Percentiles rank a stretch among this genome's conserved stretches.
Conservation (phyloP, 2,113 vertebrate genomes). For the Chamaea fasciata region DNA sequence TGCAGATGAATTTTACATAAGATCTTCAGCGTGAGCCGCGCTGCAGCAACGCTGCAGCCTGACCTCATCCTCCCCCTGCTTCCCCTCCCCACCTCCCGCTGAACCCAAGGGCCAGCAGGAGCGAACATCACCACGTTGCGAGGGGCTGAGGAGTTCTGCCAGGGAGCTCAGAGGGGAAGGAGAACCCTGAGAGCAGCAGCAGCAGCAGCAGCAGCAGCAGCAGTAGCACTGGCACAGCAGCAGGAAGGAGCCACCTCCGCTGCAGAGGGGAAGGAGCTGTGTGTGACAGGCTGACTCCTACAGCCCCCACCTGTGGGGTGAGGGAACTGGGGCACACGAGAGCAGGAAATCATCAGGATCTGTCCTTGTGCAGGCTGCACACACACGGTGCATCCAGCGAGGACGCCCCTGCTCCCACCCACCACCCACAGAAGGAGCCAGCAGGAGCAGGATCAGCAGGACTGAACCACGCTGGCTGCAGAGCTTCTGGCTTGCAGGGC, state of each 20-base stretch:
- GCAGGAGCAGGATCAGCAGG: not conserved
- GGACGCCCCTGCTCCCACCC: not conserved
- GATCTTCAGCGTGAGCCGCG: accelerated
- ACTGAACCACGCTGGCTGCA: not conserved
- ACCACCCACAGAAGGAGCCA: not conserved
- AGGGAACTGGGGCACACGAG: not conserved
- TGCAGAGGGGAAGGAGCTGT: not conserved
- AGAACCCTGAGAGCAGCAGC: accelerated
- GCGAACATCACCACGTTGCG: accelerated
- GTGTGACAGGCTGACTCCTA: not conserved
- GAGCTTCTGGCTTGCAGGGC: not conserved
- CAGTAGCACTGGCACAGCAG: not conserved
- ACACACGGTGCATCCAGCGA: accelerated
- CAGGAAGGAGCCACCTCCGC: not conserved
- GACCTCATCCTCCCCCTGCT: not conserved
- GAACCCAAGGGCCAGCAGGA: not conserved
- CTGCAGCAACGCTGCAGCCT: not conserved
- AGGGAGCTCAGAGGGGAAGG: accelerated
- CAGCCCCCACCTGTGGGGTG: not conserved
- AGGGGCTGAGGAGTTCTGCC: not conserved
- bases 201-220: not conserved
- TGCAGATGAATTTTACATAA: slow-evolving; percentile 37
- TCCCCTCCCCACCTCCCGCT: not conserved
- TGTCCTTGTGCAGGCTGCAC: not conserved
- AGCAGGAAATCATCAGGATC: not conserved